A percentile compares a stretch with the other conserved stretches of the same genome.
Evolutionary conservation across 2,113 vertebrate species (phyloP).

Genomic region (Dasyprocta punctata): DNA sequence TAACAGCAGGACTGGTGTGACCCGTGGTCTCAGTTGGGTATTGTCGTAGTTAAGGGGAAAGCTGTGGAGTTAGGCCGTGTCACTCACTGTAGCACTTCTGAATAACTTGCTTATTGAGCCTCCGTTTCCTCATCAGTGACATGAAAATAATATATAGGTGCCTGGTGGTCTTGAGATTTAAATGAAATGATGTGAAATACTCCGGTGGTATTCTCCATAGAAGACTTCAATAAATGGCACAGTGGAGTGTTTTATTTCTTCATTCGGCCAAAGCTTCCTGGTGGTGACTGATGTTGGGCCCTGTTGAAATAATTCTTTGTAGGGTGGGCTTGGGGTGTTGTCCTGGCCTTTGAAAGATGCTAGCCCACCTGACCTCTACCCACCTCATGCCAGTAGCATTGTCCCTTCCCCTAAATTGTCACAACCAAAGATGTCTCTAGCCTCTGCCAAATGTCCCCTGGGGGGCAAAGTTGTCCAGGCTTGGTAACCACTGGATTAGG

Average conservation of each 20-base stretch:
- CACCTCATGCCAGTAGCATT: too few species aligned
- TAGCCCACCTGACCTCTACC: neutral
- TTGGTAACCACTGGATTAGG: neutral
- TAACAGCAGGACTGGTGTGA: neutral
- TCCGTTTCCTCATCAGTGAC: neutral
- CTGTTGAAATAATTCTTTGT: neutral
- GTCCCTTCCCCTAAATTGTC: neutral
- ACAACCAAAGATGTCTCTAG: neutral
- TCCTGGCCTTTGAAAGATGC: neutral
- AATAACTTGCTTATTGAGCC: neutral
- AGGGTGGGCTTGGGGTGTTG: too few species aligned
- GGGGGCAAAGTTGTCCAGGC: neutral
- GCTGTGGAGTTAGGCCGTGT: neutral
- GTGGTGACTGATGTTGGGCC: neutral
- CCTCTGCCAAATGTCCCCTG: neutral
- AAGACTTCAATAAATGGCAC: neutral
- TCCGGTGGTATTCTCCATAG: neutral
- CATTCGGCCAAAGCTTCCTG: neutral
- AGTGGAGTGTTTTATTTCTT: neutral
- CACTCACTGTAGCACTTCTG: neutral
- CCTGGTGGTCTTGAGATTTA: neutral
- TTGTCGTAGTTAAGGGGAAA: neutral
- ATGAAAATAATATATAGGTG: neutral
- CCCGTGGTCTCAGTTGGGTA: fast-evolving
- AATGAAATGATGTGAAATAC: neutral